Evolutionary conservation across 2,888 invertebrate species (phyloP).

Genomic region (Scotopteryx bipunctaria): DNA sequence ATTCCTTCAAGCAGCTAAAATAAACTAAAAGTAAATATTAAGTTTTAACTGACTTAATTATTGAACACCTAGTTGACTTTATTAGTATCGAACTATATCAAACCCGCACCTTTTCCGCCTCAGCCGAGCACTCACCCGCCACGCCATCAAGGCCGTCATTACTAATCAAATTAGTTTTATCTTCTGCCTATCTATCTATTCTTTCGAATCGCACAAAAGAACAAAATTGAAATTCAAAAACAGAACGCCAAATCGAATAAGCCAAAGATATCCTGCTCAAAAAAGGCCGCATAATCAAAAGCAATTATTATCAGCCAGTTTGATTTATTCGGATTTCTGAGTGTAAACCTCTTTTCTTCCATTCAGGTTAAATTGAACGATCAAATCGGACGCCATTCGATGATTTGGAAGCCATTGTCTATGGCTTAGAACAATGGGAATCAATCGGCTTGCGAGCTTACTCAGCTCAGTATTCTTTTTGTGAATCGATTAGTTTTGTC

Average conservation of each 20-base stretch:
- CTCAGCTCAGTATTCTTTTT: constrained; percentile 43
- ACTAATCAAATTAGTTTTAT: no score
- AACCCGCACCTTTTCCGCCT: no score
- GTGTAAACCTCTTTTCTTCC: constrained; percentile 76
- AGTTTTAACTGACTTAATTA: no score
- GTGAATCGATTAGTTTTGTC: constrained; percentile 23
- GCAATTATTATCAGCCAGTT: constrained; percentile 67
- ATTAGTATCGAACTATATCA: no score
- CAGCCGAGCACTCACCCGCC: no score
- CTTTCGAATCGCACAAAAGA: constrained; percentile 1
- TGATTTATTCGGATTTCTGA: constrained; percentile 73
- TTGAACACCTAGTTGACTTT: no score
- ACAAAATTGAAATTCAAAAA: constrained; percentile 45
- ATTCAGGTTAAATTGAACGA: constrained; percentile 77
- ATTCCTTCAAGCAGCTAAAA: no score
- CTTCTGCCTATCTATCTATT: no score
- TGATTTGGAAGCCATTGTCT: constrained; percentile 32
- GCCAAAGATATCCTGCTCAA: constrained; percentile 49
- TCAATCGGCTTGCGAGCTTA: constrained; percentile 53
- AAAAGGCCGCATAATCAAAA: constrained; percentile 51
- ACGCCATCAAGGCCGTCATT: no score
- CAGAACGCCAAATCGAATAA: constrained; percentile 45
- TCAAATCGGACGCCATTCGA: constrained; percentile 55
- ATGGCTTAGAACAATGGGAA: constrained; percentile 61
- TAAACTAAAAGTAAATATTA: no score